Percentiles rank a stretch among this genome's conserved stretches.
phyloP scores from a whole-genome alignment of 2,113 vertebrate genomes.

The Pipa parva region DNA sequence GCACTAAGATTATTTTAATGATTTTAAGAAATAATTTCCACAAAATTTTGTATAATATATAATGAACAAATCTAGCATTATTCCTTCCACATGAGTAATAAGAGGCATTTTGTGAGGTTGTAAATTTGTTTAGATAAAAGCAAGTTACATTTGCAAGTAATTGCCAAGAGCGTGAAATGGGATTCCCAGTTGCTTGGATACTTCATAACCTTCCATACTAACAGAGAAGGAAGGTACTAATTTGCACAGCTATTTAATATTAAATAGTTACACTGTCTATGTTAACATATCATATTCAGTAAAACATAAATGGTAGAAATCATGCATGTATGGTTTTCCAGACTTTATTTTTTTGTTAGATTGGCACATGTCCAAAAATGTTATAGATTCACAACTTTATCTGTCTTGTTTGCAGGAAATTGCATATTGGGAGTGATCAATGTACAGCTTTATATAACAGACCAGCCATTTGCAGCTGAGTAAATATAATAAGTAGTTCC shows the following conservation, averaged over 20 bases:
- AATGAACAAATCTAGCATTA: too few species aligned
- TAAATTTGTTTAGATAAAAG: too few species aligned
- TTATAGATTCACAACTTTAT: conserved; percentile 42
- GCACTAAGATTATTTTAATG: too few species aligned
- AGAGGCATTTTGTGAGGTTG: too few species aligned
- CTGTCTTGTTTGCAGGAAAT: conserved; percentile 43
- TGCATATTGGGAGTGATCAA: conserved; percentile 43
- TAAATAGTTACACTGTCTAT: conserved; percentile 15
- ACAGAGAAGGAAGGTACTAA: too few species aligned
- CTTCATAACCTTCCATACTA: too few species aligned
- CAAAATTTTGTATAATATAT: too few species aligned
- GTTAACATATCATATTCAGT: conserved; percentile 7
- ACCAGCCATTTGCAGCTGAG: conserved; percentile 40
- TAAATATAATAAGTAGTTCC: conserved; percentile 41
- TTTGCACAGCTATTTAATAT: not conserved
- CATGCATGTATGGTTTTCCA: conserved; percentile 19
- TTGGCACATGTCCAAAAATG: conserved; percentile 37
- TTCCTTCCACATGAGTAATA: too few species aligned
- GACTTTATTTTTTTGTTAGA: conserved; percentile 17
- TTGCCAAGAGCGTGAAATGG: too few species aligned
- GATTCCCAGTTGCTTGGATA: too few species aligned
- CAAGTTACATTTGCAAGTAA: too few species aligned
- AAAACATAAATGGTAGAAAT: conserved; percentile 29
- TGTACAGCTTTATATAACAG: conserved; percentile 43
- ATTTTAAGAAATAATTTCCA: too few species aligned